These are phyloP conservation scores for Campylomormyrus numenius DNA, from an alignment of 2,113 vertebrate genomes.

Conservation along the genomic window DNA sequence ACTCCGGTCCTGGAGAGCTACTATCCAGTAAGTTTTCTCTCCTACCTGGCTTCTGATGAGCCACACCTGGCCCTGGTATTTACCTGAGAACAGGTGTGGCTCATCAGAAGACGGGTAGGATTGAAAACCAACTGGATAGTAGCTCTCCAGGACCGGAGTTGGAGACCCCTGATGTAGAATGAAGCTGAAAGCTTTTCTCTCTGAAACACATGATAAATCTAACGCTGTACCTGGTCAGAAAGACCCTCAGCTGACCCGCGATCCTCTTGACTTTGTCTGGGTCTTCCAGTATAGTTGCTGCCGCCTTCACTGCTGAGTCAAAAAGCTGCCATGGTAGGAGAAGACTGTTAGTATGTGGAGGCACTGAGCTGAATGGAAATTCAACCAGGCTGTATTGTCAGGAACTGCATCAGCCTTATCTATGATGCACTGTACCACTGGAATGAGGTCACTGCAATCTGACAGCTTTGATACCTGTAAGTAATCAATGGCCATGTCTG, in stretches of 20 bases:
- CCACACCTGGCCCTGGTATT: no score
- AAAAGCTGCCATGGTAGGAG: slow-evolving; percentile 51
- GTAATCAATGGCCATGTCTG: slow-evolving; percentile 69
- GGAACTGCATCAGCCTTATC: not conserved
- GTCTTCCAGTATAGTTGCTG: slow-evolving; percentile 37
- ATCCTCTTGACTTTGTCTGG: slow-evolving; percentile 43
- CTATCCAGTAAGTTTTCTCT: no score
- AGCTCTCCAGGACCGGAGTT: no score
- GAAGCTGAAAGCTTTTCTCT: not conserved
- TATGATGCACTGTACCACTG: not conserved
- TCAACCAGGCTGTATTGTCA: not conserved
- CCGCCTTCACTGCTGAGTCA: slow-evolving; percentile 47
- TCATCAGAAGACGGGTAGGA: no score
- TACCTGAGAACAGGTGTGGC: no score
- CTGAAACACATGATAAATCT: not conserved
- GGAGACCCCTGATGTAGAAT: not conserved
- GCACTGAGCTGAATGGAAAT: not conserved
- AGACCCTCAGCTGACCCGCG: slow-evolving; percentile 41
- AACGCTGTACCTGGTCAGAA: slow-evolving; percentile 63
- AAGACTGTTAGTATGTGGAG: not conserved
- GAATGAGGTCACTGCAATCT: not conserved
- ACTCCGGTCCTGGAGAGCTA: no score
- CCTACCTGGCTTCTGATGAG: no score
- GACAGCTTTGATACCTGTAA: slow-evolving; percentile 68
- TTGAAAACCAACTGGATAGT: no score